phyloP scores from a whole-genome alignment of 2,113 vertebrate species.

The Echinops telfairi region DNA sequence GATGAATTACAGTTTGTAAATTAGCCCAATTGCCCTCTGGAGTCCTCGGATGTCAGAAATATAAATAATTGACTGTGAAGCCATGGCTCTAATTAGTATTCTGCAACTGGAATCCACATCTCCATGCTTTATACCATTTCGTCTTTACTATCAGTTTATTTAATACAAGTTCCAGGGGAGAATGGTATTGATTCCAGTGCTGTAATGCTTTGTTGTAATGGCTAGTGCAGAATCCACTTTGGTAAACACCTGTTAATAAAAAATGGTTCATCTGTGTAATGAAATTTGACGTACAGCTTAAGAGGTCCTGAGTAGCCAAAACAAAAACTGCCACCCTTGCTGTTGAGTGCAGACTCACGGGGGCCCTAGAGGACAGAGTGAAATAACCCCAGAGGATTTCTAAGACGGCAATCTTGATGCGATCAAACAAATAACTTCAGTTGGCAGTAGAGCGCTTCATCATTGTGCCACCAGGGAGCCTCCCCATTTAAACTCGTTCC shows the following conservation, averaged over 20 bases:
- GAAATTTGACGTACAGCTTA: constrained; percentile 27
- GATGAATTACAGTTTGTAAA: constrained; percentile 64
- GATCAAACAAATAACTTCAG: neutral
- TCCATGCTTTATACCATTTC: neutral
- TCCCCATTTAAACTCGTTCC: neutral
- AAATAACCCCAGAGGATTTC: neutral
- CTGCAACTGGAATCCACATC: constrained; percentile 35
- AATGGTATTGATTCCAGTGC: constrained; percentile 22
- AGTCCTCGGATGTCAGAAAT: constrained; percentile 49
- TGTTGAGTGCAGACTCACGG: neutral
- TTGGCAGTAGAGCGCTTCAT: neutral
- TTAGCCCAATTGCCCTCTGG: constrained; percentile 61
- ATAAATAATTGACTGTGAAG: constrained; percentile 67
- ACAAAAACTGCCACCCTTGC: neutral
- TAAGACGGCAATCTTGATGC: neutral
- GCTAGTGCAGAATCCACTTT: neutral
- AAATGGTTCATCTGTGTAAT: neutral
- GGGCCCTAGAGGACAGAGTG: neutral
- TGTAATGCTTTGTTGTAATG: constrained; percentile 42
- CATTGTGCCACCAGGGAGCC: neutral
- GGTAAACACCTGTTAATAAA: constrained; percentile 40
- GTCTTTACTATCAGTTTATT: constrained; percentile 42
- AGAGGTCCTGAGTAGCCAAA: neutral
- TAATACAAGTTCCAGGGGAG: constrained; percentile 43
- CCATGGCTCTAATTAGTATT: constrained; percentile 49